Conservation (phyloP, 2,888 invertebrate genomes). For the Zygogramma bicolorata region DNA sequence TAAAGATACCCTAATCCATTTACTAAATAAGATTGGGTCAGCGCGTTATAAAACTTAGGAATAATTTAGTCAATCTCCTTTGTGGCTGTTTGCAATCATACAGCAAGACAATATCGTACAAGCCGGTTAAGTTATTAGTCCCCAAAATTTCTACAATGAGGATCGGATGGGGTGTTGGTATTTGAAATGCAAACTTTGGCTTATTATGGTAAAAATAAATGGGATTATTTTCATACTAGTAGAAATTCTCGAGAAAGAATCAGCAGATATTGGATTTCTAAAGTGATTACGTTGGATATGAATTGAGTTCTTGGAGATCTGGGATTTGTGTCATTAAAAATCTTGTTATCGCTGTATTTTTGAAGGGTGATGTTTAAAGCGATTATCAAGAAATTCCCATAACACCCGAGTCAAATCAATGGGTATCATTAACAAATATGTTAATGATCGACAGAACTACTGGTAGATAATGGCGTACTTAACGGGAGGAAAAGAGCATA, state of each 20-base stretch:
- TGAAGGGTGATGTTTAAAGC: not conserved
- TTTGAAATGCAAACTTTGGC: not conserved
- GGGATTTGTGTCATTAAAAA: not conserved
- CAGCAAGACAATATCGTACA: not conserved
- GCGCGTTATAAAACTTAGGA: not conserved
- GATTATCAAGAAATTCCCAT: not conserved
- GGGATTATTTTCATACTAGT: not conserved
- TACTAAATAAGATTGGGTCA: constrained; percentile 1
- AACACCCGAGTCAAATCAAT: too few species aligned
- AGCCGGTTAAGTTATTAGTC: not conserved
- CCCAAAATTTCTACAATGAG: not conserved
- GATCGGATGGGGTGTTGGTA: not conserved
- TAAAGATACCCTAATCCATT: not conserved
- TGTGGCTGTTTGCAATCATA: not conserved
- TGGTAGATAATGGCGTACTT: too few species aligned
- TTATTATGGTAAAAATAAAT: constrained; percentile 6
- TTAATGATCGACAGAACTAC: too few species aligned
- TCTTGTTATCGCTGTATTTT: not conserved
- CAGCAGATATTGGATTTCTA: not conserved
- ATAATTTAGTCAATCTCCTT: not conserved
- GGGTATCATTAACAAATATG: too few species aligned
- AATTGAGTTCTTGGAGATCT: not conserved
- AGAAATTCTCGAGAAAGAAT: not conserved
- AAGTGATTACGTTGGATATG: too few species aligned
- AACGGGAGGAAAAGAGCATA: too few species aligned